Base-by-base conservation (phyloP, 2,797 vertebrate species). In the Parambassis ranga region DNA sequence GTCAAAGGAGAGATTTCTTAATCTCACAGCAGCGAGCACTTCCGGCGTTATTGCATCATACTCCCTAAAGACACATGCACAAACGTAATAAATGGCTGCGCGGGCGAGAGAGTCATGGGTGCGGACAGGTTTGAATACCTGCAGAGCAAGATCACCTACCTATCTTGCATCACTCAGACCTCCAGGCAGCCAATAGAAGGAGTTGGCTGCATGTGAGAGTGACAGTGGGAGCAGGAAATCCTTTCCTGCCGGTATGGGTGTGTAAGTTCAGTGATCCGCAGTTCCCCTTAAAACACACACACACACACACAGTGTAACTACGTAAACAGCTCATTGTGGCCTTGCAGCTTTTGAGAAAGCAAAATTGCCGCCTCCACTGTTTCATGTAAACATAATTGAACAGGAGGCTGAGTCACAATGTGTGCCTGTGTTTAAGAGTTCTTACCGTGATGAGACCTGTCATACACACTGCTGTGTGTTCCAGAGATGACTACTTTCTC, bases 41-140 rank as follows among this genome's bases (percentile, higher is more conserved):
- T 76, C 75, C 66, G 65, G 46, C 4, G 3, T 18, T 74, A 30
- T 87, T 89, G 79, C 79, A 64, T 87, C 83, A 85, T 72, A 16
- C 51, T 52, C 62, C 38, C 48, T 41, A 36, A 49, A 63, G 28
- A 46, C 64, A 70, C 63, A 65, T 51, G 65, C 42, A 59, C 62
- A 69, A 55, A 75, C 73, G 77, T 65, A 71, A 16, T 31, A 30
- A 77, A 66, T 52, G 66, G 63, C 43, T 53, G 53, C 6, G 48
- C 16, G 9, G 62, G 61, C 26, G 51, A 75, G 32, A 36, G 51
- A 65, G 55, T 53, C 55, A 71, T 66, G 79, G 82, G 80, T 65
- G 72, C 16, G 65, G 78, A 53, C 80, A 47, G 52, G 70, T 73
- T 58, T 59, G 67, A 89, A 89, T 89, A 87, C 87, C 83, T 89